phyloP scores from a whole-genome alignment of 1,140 invertebrate genomes.

The Atta cephalotes region DNA sequence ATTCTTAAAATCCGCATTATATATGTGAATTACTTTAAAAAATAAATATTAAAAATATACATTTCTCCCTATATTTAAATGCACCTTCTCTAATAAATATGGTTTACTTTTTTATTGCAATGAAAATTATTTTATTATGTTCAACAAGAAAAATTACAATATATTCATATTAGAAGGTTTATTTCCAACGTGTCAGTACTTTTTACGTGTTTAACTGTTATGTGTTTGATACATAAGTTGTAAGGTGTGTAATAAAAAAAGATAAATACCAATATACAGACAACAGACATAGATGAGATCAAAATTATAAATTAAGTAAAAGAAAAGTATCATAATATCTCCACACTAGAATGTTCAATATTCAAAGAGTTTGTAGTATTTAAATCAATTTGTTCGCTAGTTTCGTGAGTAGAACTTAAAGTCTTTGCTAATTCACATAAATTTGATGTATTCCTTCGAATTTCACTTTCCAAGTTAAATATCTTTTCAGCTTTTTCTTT shows the following conservation, averaged over 20 bases:
- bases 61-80: neutral
- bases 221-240: neutral
- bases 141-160: constrained; percentile 3
- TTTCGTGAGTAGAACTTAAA: constrained; percentile 29
- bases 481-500: constrained; percentile 79
- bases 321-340: constrained; percentile 51
- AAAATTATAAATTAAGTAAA: constrained; percentile 36
- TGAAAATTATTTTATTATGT: constrained; percentile 4
- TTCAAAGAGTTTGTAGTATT: neutral
- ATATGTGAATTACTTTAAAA: constrained; percentile 66
- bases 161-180: neutral
- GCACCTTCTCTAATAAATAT: neutral
- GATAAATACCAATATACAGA: constrained; percentile 9
- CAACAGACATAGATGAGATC: constrained; percentile 22
- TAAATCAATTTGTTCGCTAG: neutral
- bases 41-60: constrained; percentile 70
- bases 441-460: constrained; percentile 80
- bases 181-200: neutral
- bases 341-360: neutral
- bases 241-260: constrained; percentile 11
- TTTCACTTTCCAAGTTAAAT: constrained; percentile 78
- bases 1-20: constrained; percentile 65
- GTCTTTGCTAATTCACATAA: constrained; percentile 82
- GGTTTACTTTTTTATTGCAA: neutral
- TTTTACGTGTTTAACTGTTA: neutral